Evolutionary conservation across 2,888 invertebrate species (phyloP).

Genomic region (Drosophila acutilabella): DNA sequence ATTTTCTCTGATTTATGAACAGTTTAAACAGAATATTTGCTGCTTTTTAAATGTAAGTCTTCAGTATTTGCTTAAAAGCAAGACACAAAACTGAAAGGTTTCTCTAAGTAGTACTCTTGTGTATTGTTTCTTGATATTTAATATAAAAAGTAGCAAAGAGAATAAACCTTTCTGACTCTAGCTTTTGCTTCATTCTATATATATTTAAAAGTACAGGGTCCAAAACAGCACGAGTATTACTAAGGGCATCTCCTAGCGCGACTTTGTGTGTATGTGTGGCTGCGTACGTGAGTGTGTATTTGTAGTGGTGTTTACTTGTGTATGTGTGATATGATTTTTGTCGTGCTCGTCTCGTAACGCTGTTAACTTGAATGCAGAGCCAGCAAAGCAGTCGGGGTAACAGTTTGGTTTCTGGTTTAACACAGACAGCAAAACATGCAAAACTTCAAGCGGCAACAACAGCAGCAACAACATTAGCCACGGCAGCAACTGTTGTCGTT

Average conservation of each 20-base stretch:
- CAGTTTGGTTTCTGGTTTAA: conserved; percentile 72
- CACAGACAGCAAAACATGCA: conserved; percentile 69
- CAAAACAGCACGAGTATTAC: no score
- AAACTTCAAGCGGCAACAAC: conserved; percentile 63
- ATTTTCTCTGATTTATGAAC: no score
- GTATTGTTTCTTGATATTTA: no score
- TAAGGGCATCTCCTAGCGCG: neutral
- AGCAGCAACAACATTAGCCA: conserved; percentile 3
- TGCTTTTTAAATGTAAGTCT: no score
- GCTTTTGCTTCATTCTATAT: no score
- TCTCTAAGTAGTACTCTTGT: no score
- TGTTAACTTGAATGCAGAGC: neutral
- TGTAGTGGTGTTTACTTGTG: conserved; percentile 14
- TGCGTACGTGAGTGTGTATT: conserved; percentile 13
- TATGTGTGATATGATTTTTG: conserved; percentile 50
- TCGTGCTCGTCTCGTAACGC: conserved; percentile 2
- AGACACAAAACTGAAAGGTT: neutral
- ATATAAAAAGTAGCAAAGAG: no score
- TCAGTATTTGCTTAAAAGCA: neutral
- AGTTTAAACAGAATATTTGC: no score
- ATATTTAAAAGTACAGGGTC: no score
- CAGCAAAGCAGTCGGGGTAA: conserved; percentile 55
- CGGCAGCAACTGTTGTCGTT: conserved; percentile 47
- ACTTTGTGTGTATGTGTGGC: conserved; percentile 14
- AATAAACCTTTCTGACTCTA: no score